Base-by-base conservation (phyloP, 2,797 vertebrate species). In the Rhinogobio ventralis region DNA sequence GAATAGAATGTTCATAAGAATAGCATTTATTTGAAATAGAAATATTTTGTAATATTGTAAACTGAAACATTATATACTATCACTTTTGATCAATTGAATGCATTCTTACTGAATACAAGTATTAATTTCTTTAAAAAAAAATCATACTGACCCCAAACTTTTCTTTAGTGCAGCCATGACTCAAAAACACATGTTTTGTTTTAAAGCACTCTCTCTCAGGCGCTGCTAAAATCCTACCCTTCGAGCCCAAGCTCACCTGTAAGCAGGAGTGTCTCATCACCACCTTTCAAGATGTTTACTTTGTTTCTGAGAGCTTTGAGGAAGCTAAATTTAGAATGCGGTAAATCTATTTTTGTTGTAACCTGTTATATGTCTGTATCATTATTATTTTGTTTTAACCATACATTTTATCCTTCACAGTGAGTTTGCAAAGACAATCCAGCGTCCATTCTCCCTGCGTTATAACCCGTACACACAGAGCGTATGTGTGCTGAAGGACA, bases 381-480 rank as follows among this genome's bases (percentile, higher is more conserved):
- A n/a, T 53, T 19, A 33, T 51, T 15, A 4, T 51, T 62, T 60
- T 42, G 23, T 15, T 60, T 77, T 77, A 15, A 77, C n/a, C 17
- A 28, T 19, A 3, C 23, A 30, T 36, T 36, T 53, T 62, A 46
- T 5, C 14, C 19, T 76, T 19, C 23, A 39, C 55, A 99, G 98
- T 92, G 98, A 99, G 92, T 99, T 99, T 94, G 96, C 98, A 82
- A 99, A 99, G 95, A 99, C 96, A 86, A 97, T 99, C 89, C 97
- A 95, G 91, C 97, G 97, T 17, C 97, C 97, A 0, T 99, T 99
- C 93, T 97, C 96, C 0, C 93, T 99, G 89, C 96, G 96, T 87
- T 99, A 99, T 92, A 98, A 99, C 85, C 97, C 98, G 0, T 99
- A 99, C 81, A 98, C 97, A 69, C 98, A 97, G 92, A 98, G 97